A percentile compares a stretch with the other conserved stretches of the same genome.
These are phyloP conservation scores for Lampris incognitus DNA, from an alignment of 2,113 vertebrate genomes.

Conservation along the genomic window DNA sequence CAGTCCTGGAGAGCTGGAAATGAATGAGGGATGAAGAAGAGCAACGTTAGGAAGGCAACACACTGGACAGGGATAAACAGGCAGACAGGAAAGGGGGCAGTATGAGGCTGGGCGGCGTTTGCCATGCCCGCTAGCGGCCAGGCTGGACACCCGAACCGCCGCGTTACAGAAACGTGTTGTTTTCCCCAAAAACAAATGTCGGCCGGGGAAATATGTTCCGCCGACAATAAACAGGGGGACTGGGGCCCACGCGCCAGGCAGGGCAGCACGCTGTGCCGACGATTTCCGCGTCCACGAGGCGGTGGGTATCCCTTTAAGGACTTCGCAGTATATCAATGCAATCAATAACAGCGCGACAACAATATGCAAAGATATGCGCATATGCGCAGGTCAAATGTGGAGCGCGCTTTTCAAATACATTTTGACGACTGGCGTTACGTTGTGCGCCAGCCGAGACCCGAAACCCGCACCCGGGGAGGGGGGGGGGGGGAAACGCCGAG, in stretches of 20 bases:
- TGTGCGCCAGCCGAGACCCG: slow-evolving; percentile 72
- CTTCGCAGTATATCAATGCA: slow-evolving; percentile 83
- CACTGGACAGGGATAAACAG: slow-evolving; percentile 56
- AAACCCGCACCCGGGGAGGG: slow-evolving; percentile 42
- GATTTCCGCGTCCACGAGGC: slow-evolving; percentile 79
- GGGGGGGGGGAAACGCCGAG: not conserved
- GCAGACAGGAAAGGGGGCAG: slow-evolving; percentile 46
- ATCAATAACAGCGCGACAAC: slow-evolving; percentile 84
- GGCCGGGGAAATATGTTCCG: too few relatives aligned
- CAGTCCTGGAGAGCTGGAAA: slow-evolving; percentile 74
- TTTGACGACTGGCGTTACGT: slow-evolving; percentile 83
- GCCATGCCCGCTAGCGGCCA: slow-evolving; percentile 4
- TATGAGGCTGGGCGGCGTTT: slow-evolving; percentile 22
- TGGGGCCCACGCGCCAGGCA: slow-evolving; percentile 22
- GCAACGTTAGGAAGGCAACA: slow-evolving; percentile 77
- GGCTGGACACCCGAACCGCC: not conserved
- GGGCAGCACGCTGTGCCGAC: slow-evolving; percentile 44
- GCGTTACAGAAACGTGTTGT: not conserved
- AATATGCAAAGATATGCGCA: slow-evolving; percentile 85
- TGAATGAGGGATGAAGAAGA: slow-evolving; percentile 73
- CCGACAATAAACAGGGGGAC: slow-evolving; percentile 20
- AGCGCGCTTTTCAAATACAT: slow-evolving; percentile 84
- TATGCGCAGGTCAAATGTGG: slow-evolving; percentile 85
- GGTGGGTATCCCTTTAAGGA: slow-evolving; percentile 80
- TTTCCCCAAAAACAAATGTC: too few relatives aligned